A percentile compares a stretch with the other conserved stretches of the same genome.
These are phyloP conservation scores for Pocillopora verrucosa DNA, from an alignment of 64 coral and sea anemone species.

Conservation along the genomic window DNA sequence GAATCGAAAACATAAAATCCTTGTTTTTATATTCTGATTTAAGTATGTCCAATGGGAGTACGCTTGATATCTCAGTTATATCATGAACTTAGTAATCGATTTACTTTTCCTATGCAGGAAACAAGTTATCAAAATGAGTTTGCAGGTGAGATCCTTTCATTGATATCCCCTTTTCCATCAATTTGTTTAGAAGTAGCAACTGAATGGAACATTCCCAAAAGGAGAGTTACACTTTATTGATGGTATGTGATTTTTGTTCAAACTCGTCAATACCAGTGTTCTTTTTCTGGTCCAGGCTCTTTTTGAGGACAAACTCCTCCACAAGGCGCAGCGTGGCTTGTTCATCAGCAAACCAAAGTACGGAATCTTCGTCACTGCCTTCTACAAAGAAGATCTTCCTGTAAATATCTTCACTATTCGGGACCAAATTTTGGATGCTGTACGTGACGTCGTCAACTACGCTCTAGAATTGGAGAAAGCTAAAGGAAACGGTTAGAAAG, in stretches of 20 bases:
- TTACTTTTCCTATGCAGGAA: too few relatives aligned
- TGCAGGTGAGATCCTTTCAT: too few relatives aligned
- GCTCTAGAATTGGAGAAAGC: constrained; percentile 44
- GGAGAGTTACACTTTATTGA: neutral
- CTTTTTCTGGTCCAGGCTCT: neutral
- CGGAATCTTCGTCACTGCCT: constrained; percentile 59
- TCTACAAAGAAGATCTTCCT: constrained; percentile 25
- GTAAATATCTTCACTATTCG: constrained; percentile 1
- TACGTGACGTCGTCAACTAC: constrained; percentile 40
- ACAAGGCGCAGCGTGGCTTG: constrained; percentile 71
- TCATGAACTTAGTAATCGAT: too few relatives aligned
- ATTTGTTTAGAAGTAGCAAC: too few relatives aligned
- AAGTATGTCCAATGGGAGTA: too few relatives aligned
- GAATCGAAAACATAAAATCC: too few relatives aligned
- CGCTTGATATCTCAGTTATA: too few relatives aligned
- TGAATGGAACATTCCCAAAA: neutral
- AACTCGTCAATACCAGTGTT: neutral
- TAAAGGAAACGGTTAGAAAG: neutral
- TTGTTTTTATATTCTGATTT: too few relatives aligned
- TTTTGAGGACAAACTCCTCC: constrained; percentile 25
- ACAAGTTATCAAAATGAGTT: too few relatives aligned
- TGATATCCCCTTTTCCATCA: too few relatives aligned
- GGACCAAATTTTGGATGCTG: constrained; percentile 24
- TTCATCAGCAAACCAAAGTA: constrained; percentile 65
- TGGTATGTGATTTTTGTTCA: neutral